Conservation (phyloP, 1,140 invertebrate species). For the Diprion similis region DNA sequence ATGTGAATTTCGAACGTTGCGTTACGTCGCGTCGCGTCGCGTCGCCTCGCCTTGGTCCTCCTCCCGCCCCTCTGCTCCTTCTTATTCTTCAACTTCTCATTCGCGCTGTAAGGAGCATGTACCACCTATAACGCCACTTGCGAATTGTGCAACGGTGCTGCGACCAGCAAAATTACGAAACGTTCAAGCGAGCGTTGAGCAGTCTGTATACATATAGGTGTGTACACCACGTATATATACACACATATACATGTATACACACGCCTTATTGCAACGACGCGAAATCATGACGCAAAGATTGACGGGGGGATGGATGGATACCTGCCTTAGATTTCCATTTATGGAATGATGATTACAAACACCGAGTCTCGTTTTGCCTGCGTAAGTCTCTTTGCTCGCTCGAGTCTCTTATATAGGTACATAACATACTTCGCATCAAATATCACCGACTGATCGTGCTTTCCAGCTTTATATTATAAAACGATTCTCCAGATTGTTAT, state of each 20-base stretch:
- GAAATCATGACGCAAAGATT: conserved; percentile 7
- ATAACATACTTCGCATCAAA: too few species aligned
- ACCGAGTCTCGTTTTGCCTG: neutral
- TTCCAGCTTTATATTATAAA: too few species aligned
- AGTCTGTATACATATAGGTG: neutral
- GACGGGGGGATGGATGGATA: neutral
- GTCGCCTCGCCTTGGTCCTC: too few species aligned
- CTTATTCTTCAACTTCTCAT: neutral
- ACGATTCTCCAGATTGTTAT: too few species aligned
- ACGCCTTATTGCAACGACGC: neutral
- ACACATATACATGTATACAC: too few species aligned
- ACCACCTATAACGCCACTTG: neutral
- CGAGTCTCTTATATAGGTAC: too few species aligned
- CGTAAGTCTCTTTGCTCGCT: too few species aligned
- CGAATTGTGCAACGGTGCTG: neutral
- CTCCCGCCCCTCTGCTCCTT: neutral
- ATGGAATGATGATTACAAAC: conserved; percentile 1
- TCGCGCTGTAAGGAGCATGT: neutral
- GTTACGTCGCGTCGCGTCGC: too few species aligned
- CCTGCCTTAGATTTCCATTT: neutral
- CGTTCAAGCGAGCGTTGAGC: neutral
- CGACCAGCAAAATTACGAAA: neutral
- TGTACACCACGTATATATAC: neutral
- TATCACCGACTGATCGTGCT: too few species aligned
- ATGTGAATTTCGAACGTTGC: too few species aligned